Evolutionary conservation across 2,888 invertebrate genomes (phyloP).

Genomic region (Polymixis lichenea): DNA sequence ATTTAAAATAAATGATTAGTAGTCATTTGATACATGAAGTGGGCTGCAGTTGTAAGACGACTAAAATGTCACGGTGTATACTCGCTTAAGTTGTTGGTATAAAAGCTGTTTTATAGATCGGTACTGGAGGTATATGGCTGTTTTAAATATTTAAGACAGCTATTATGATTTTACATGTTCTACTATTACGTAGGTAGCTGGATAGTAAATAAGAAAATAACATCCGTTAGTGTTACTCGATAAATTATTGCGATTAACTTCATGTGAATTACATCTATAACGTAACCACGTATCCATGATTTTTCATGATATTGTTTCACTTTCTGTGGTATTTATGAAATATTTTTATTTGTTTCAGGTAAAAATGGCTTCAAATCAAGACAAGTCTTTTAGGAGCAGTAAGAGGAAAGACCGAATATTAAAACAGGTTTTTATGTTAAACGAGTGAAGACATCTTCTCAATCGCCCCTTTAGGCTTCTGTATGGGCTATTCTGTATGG

Average conservation of each 20-base stretch:
- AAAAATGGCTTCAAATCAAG: slow-evolving; percentile 13
- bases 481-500: background rate
- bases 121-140: slow-evolving; percentile 58
- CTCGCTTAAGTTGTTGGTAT: slow-evolving; percentile 10
- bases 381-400: background rate
- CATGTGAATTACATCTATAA: background rate
- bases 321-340: slow-evolving; percentile 20
- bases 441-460: background rate
- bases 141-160: slow-evolving; percentile 58
- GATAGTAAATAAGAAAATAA: slow-evolving; percentile 1
- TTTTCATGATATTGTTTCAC: too few relatives aligned
- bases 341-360: slow-evolving; percentile 62
- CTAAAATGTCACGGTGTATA: too few relatives aligned
- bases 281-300: too few relatives aligned
- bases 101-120: background rate
- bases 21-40: too few relatives aligned
- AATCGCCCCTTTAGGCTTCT: background rate
- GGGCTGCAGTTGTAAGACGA: too few relatives aligned
- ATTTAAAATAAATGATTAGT: too few relatives aligned
- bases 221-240: background rate
- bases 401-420: background rate
- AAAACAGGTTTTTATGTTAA: slow-evolving; percentile 17
- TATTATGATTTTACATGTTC: slow-evolving; percentile 7
- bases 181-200: background rate
- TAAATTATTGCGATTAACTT: background rate